A percentile compares a stretch with the other conserved stretches of the same genome.
Conservation (phyloP, 2,797 vertebrate species). For the Threskiornis aethiopicus region DNA sequence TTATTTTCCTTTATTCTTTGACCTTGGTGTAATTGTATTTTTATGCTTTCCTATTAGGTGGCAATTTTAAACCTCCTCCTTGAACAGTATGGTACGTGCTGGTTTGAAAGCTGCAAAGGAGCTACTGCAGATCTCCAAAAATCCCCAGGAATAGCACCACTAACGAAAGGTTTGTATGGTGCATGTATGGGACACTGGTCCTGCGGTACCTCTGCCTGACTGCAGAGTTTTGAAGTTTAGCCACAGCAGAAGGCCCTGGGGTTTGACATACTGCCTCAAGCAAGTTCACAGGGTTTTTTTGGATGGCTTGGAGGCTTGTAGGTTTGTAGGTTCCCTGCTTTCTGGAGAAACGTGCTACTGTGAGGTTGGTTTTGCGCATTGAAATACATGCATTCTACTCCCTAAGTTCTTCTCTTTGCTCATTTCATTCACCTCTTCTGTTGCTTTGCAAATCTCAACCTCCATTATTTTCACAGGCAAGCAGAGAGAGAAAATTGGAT, state of each 20-base stretch:
- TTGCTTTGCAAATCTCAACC: not conserved
- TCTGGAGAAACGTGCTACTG: rapidly evolving
- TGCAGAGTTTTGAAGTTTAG: not conserved
- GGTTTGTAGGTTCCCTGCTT: not conserved
- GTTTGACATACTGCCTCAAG: not conserved
- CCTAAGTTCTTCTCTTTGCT: rapidly evolving
- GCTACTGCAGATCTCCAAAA: not conserved
- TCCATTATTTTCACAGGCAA: not conserved
- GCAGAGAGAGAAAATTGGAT: not conserved
- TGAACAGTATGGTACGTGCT: not conserved
- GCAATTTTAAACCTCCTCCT: not conserved
- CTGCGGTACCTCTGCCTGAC: rapidly evolving
- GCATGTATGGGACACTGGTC: rapidly evolving
- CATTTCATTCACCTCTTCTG: not conserved
- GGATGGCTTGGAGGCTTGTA: not conserved
- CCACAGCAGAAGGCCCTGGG: not conserved
- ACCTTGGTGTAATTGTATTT: not conserved
- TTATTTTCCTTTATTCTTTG: not conserved
- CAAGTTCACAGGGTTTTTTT: rapidly evolving
- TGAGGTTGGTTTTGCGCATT: not conserved
- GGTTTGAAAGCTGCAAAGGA: not conserved
- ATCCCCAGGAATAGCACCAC: not conserved
- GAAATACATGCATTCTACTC: rapidly evolving
- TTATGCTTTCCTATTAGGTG: not conserved
- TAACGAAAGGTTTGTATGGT: not conserved